These are phyloP conservation scores for Bettongia penicillata DNA, from an alignment of 2,113 vertebrate genomes.

Conservation along the genomic window DNA sequence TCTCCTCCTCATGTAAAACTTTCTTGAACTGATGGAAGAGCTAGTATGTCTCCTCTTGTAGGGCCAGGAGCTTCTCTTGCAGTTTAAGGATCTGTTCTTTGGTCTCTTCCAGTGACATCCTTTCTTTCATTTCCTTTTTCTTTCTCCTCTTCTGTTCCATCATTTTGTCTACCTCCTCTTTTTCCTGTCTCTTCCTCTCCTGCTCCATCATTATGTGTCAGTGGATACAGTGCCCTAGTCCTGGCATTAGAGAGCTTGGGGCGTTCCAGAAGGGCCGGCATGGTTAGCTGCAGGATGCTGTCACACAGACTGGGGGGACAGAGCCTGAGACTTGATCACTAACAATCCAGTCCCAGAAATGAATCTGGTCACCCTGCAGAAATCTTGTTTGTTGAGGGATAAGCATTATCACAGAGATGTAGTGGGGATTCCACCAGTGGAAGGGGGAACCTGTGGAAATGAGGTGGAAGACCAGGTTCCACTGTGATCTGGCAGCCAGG, in stretches of 20 bases:
- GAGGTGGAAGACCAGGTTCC: no score
- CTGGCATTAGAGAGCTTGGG: constrained; percentile 95
- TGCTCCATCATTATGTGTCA: constrained; percentile 94
- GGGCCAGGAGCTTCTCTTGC: constrained; percentile 90
- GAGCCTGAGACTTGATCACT: not conserved
- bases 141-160: constrained; percentile 95
- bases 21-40: constrained; percentile 95
- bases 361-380: not conserved
- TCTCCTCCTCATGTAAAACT: constrained; percentile 94
- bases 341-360: not conserved
- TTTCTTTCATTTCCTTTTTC: constrained; percentile 94
- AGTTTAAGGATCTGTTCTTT: constrained; percentile 92
- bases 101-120: constrained; percentile 95
- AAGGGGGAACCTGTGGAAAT: no score
- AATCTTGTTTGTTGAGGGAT: no score
- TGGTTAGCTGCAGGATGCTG: constrained; percentile 49
- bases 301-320: not conserved
- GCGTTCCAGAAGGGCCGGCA: constrained; percentile 93
- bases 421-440: no score
- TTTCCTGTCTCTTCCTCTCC: constrained; percentile 94
- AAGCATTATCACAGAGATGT: no score
- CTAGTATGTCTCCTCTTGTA: constrained; percentile 95
- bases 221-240: constrained; percentile 91
- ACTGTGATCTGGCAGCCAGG: no score
- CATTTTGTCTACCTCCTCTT: constrained; percentile 96